A percentile compares a stretch with the other conserved stretches of the same genome.
phyloP scores from a whole-genome alignment of 2,888 invertebrate species.

The Polietes domitor region DNA sequence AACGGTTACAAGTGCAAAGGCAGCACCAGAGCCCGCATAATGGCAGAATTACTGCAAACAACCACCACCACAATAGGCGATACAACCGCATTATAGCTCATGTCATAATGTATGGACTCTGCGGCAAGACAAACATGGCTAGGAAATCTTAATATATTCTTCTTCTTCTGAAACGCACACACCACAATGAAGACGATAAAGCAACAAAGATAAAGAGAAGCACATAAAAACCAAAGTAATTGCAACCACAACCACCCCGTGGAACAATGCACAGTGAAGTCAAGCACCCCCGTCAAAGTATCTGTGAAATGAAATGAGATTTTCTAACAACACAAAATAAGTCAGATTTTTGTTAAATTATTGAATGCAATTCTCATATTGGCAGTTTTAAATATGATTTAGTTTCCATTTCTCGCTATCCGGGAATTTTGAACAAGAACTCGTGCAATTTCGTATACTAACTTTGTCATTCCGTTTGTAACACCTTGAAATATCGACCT shows the following conservation, averaged over 20 bases:
- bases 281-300: no score
- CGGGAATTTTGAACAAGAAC: no score
- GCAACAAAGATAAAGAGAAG: slow-evolving; percentile 21
- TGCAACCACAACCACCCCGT: slow-evolving; percentile 48
- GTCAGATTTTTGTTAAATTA: no score
- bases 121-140: slow-evolving; percentile 10
- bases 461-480: no score
- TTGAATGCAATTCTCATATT: no score
- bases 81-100: slow-evolving; percentile 45
- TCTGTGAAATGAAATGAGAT: no score
- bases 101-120: slow-evolving; percentile 12
- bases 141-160: slow-evolving; percentile 32
- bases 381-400: no score
- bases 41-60: slow-evolving; percentile 63
- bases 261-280: not conserved
- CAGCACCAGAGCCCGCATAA: slow-evolving; percentile 66
- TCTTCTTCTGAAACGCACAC: slow-evolving; percentile 43
- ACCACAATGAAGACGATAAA: slow-evolving; percentile 46
- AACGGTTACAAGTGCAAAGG: slow-evolving; percentile 60
- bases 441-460: no score
- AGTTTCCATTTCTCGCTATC: no score
- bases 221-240: slow-evolving; percentile 33
- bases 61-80: slow-evolving; percentile 37
- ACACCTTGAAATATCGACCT: no score
- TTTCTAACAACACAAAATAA: no score